Base-by-base conservation (phyloP, 2,888 invertebrate genomes). In the Theretra japonica region DNA sequence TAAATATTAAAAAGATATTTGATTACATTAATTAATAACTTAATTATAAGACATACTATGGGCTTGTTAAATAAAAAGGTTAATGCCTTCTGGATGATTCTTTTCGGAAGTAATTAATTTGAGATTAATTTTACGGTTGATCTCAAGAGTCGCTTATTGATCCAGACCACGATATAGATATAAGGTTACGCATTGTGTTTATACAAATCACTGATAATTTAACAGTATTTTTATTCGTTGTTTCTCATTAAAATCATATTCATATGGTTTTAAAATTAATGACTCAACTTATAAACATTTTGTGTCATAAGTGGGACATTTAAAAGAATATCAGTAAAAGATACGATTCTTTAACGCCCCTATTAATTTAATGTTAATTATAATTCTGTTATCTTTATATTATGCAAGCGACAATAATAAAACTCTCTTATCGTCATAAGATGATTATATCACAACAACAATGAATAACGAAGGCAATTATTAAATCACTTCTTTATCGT, bases 1-100 rank as follows among this genome's bases (percentile, higher is more conserved):
- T 65, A 48, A 65, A 48, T 65, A 48, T 65, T 41, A 48, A 65
- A 62, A 65, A 41, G 11, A 65, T 65, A 48, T 65, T 65, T 23
- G 6, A 65, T 48, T 15, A 23, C 48, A 2, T 48, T 21, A 48
- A 23, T 48, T 65, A 23, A 23, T 21, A 21, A 59, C 59, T 30
- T 17, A 28, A 17, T 15, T 25, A 59, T 15, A 11, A 41, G 11
- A 41, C 11, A 23, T 23, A 23, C n/a, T 21, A n/a, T 57, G 41
- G 28, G 41, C 41, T 41, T 41, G 15, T 41, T 11, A 11, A 11
- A 41, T 41, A 41, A 41, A 41, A 41, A 0, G 41, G 41, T 41
- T 15, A 41, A 41, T 41, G 41, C 41, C 11, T 41, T 41, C 15
- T 11, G 41, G 3, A 11, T 11, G 11, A 57, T 57, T 23, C 23